Base-by-base conservation (phyloP, 2,797 vertebrate genomes). In the Mycteria americana region DNA sequence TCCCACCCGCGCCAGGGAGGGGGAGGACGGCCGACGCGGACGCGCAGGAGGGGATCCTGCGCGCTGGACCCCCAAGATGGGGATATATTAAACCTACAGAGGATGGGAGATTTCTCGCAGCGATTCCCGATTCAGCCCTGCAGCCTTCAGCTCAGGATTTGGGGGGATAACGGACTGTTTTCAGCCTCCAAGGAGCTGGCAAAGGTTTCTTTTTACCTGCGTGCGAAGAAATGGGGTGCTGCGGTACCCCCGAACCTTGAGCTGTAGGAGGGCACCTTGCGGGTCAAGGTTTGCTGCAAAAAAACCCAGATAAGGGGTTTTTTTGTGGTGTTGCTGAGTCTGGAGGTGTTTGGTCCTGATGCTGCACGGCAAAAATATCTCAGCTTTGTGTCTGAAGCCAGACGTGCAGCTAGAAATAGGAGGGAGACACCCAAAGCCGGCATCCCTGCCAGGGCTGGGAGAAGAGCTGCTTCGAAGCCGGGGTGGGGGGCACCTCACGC, bases 41-140 rank as follows among this genome's bases (percentile, higher is more conserved):
- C 6, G 63, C 30, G 33, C n/a, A 2, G 75, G 75, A 17, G 67
- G 72, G 78, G 79, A 89, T 77, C 16, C 88, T 84, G 91, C 12
- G 31, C 7, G 13, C 46, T 73, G 85, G 93, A 93, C 57, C 84
- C 80, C 53, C 27, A 0, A 5, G 13, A 13, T 0, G 10, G 43
- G 73, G 54, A 21, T 67, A 1, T 15, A 1, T n/a, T 24, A 8
- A 70, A 60, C 19, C 57, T 8, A 1, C 7, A 13, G 33, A 37
- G 9, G 82, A 8, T 28, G 75, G 41, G 69, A 70, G 64, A 19
- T 45, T 27, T 45, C 77, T 84, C 4, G 13, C 65, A 39, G 70
- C 8, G 0, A 12, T n/a, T 46, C 41, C 6, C 3, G 0, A 2
- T 7, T 50, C 27, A 0, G 8, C 79, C 48, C 69, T 13, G 33